Evolutionary conservation across 1,140 invertebrate genomes (phyloP).

Genomic region (Nomia melanderi): DNA sequence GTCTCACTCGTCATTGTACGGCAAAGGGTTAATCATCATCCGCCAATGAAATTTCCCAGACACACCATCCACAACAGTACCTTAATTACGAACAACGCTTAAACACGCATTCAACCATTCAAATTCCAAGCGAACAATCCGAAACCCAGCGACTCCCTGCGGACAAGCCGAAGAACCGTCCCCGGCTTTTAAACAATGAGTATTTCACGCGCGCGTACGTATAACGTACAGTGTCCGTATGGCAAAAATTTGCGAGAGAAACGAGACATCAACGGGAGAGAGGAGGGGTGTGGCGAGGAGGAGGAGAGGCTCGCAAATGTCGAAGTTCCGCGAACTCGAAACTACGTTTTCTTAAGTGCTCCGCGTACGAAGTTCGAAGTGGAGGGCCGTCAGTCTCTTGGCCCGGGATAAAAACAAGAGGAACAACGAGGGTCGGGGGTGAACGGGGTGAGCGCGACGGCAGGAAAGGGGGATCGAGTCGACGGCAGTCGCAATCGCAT

Average conservation of each 20-base stretch:
- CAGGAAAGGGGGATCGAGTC: neutral
- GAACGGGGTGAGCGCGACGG: neutral
- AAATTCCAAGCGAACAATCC: no score
- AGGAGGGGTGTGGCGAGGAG: no score
- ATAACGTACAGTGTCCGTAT: constrained; percentile 35
- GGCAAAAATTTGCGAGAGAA: constrained; percentile 17
- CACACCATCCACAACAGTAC: no score
- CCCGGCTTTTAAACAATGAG: constrained; percentile 18
- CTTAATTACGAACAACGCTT: no score
- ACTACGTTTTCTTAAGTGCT: neutral
- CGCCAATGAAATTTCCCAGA: no score
- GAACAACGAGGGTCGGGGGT: no score
- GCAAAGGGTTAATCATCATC: no score
- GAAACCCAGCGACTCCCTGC: no score
- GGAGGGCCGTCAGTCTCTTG: constrained; percentile 8
- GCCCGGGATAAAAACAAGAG: no score
- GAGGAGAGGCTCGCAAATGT: constrained; percentile 19
- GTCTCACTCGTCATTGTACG: no score
- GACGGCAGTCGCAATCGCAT: neutral
- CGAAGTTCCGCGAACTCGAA: constrained; percentile 12
- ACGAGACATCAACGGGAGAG: neutral
- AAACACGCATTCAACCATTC: no score
- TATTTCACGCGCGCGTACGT: constrained; percentile 34
- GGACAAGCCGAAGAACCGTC: neutral
- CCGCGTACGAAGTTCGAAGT: neutral